phyloP scores from a whole-genome alignment of 1,140 invertebrate genomes.

The Panagrolaimus sp. region DNA sequence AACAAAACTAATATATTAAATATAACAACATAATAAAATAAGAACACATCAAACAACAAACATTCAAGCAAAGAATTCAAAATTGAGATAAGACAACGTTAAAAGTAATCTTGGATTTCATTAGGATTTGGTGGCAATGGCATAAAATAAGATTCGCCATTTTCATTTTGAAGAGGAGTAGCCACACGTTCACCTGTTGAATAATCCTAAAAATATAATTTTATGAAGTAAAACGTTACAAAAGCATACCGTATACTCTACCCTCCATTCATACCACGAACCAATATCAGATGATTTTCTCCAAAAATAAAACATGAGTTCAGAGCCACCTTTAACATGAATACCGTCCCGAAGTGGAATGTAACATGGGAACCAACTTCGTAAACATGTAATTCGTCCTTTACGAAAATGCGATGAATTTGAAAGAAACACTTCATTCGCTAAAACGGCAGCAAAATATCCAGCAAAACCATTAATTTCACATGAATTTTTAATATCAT shows the following conservation, averaged over 20 bases:
- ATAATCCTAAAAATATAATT: background rate
- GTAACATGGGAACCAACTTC: background rate
- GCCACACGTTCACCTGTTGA: background rate
- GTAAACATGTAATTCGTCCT: background rate
- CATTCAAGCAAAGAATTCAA: too few relatives aligned
- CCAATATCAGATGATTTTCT: background rate
- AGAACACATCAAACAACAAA: too few relatives aligned
- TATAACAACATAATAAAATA: too few relatives aligned
- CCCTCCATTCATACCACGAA: slow-evolving; percentile 5
- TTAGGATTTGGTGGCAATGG: background rate
- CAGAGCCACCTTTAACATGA: background rate
- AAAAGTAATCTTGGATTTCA: too few relatives aligned
- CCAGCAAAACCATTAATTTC: background rate
- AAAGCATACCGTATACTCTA: background rate
- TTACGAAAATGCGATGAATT: background rate
- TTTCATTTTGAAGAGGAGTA: background rate
- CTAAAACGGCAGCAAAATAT: background rate
- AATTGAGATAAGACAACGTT: too few relatives aligned
- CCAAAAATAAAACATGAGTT: background rate
- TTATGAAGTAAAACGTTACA: background rate
- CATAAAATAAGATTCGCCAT: background rate
- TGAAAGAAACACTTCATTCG: background rate
- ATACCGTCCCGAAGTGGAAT: slow-evolving; percentile 8
- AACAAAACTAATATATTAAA: too few relatives aligned
- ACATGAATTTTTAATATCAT: background rate